Base-by-base conservation (phyloP, 2,113 vertebrate species). In the Melanocharis versteri region DNA sequence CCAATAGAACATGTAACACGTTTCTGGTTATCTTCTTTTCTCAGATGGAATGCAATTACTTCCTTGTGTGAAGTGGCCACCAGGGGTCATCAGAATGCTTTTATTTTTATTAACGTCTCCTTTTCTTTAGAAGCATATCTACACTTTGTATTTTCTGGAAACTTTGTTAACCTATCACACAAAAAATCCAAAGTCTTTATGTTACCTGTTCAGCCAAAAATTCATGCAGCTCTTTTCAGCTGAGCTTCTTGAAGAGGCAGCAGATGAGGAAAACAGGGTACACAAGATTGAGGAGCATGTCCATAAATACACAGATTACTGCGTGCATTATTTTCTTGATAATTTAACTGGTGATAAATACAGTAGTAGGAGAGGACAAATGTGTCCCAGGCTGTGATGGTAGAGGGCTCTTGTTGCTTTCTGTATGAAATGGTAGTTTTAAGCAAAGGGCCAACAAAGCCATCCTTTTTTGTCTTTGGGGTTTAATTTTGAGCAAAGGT, bases 81-180 rank as follows among this genome's bases (percentile, higher is more conserved):
- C 96, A 98, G 98, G 97, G 98, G 98, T 98, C 98, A 97, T 97
- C 97, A 98, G 97, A 97, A 98, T 95, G 94, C 98, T 97, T 97
- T 96, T 96, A 45, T 93, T 97, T 89, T 92, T 84, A 84, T 89
- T 94, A 95, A 76, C 84, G 64, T 94, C 33, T 35, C 68, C n/a
- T 78, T 91, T 93, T 95, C 89, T 95, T 65, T 40, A 44, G 45
- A 60, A 72, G 65, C 23, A 1, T 68, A 23, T 18, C n/a, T n/a
- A 64, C 37, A 47, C 30, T 85, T 66, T 4, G 33, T 87, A 11
- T 70, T 79, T 69, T 70, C 75, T 42, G 54, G 30, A 68, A 97
- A 96, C 77, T 96, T 95, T 95, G 54, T 84, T 83, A 81, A 79
- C 24, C 24, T 89, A 12, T 60, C 47, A 26, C 28, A 60, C 16